Evolutionary conservation across 1,140 invertebrate species (phyloP).

Genomic region (Euglossa dilemma): DNA sequence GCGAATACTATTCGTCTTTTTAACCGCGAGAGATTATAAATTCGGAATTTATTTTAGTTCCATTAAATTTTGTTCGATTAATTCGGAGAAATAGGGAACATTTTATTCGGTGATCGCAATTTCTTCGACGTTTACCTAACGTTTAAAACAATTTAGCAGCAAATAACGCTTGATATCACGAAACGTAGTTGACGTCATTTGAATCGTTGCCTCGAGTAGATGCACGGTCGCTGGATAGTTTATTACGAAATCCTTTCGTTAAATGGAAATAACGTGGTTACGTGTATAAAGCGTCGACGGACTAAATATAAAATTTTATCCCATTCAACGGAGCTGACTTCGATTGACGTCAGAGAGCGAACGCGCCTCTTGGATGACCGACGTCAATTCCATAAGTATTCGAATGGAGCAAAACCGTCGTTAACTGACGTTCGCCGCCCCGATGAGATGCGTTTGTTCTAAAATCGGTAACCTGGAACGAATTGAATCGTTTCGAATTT

Average conservation of each 20-base stretch:
- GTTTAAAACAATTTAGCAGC: background rate
- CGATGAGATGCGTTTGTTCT: background rate
- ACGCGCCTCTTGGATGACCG: slow-evolving; percentile 9
- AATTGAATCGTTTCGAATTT: background rate
- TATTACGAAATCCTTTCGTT: background rate
- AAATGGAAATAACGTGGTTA: slow-evolving; percentile 13
- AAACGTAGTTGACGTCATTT: background rate
- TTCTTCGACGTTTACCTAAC: too few species aligned
- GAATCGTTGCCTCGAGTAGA: background rate
- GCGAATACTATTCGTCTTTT: too few species aligned
- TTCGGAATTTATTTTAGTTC: too few species aligned
- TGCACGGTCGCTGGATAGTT: background rate
- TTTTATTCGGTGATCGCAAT: too few species aligned
- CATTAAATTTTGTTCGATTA: too few species aligned
- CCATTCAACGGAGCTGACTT: background rate
- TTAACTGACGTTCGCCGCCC: slow-evolving; percentile 14
- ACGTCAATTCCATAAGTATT: slow-evolving; percentile 14
- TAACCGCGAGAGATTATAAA: too few species aligned
- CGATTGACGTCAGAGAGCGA: slow-evolving; percentile 35
- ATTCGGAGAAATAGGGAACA: too few species aligned
- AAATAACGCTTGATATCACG: background rate
- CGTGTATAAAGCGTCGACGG: background rate
- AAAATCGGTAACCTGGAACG: background rate
- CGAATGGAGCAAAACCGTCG: background rate
- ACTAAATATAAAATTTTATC: slow-evolving; percentile 38